These are phyloP conservation scores for Aleiodes alternator DNA, from an alignment of 2,888 invertebrate species.

Conservation along the genomic window DNA sequence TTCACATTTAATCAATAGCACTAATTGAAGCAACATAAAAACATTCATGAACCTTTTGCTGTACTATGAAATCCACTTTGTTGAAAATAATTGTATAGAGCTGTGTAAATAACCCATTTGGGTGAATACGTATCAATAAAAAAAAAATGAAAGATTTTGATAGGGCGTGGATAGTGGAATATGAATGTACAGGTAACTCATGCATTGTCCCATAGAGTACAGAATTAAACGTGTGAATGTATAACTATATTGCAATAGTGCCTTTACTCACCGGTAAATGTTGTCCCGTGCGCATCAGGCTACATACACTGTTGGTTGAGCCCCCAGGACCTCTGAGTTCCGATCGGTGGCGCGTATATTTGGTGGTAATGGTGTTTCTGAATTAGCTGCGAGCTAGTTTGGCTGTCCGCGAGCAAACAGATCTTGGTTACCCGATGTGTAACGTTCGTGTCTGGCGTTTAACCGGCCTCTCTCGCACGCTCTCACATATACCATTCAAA, in stretches of 20 bases:
- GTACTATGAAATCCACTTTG: no score
- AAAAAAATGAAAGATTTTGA: no score
- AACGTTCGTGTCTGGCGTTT: constrained; percentile 65
- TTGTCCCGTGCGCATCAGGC: constrained; percentile 31
- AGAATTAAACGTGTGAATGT: not conserved
- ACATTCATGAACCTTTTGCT: no score
- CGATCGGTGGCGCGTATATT: constrained; percentile 53
- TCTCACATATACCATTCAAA: constrained; percentile 45
- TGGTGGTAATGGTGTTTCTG: constrained; percentile 74
- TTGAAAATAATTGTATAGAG: no score
- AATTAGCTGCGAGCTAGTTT: constrained; percentile 74
- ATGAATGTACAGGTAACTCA: constrained; percentile 6
- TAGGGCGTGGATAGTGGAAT: no score
- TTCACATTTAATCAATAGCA: no score
- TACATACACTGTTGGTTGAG: constrained; percentile 17
- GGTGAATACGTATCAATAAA: no score
- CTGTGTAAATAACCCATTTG: no score
- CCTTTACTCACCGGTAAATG: constrained; percentile 21
- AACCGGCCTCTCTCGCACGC: constrained; percentile 47
- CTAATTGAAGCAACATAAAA: no score
- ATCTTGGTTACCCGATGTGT: constrained; percentile 75
- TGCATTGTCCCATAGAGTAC: constrained; percentile 19
- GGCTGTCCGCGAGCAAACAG: constrained; percentile 74
- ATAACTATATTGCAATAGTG: constrained; percentile 19
- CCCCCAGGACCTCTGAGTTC: constrained; percentile 22